Evolutionary conservation across 2,888 invertebrate species (phyloP), one percentile per base, ranked within the genome.

Genomic region (Ichneumon xanthorius): DNA sequence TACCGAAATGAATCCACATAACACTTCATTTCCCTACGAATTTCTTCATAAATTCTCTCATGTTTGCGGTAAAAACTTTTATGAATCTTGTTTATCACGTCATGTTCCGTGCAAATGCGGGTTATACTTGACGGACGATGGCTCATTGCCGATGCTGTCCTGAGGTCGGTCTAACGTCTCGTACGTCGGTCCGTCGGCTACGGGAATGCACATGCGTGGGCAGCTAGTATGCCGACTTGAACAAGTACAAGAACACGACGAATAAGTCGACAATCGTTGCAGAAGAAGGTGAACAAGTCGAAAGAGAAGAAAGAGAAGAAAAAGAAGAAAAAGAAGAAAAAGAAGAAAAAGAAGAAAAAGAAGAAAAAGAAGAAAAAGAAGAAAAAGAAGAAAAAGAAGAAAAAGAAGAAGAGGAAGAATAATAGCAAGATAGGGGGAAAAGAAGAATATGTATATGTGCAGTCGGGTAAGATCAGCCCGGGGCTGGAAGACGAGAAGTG

Each of bases 401-500:
- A 4, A 22, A 68, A 68, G 67, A 68, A 68, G 80, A 61, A 63
- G 37, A 50, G n/a, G 6, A 67, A 37, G 37, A 48, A 22, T 16
- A 22, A 37, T 50, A 30, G 22, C 16, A 30, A 9, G 72, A 26
- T n/a, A 68, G 53, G 40, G 61, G 30, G 50, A 33, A 61, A 80
- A 75, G 70, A 68, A 75, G 26, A 63, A 73, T 78, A 77, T 81
- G 70, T 73, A 58, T 72, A 70, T 55, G 71, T 37, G 26, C 37
- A 72, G 50, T 26, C 55, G 48, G 55, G 79, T 71, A 82, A 82
- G 85, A 82, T 82, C 84, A 87, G 88, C 86, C 88, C 87, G 88
- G 87, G 91, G 91, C 90, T 90, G 89, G 89, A 89, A 92, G 90
- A 92, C 90, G 90, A 89, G 90, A 91, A 90, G 91, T 89, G 90